Conservation (phyloP, 2,113 vertebrate genomes). For the Hydropotes inermis region DNA sequence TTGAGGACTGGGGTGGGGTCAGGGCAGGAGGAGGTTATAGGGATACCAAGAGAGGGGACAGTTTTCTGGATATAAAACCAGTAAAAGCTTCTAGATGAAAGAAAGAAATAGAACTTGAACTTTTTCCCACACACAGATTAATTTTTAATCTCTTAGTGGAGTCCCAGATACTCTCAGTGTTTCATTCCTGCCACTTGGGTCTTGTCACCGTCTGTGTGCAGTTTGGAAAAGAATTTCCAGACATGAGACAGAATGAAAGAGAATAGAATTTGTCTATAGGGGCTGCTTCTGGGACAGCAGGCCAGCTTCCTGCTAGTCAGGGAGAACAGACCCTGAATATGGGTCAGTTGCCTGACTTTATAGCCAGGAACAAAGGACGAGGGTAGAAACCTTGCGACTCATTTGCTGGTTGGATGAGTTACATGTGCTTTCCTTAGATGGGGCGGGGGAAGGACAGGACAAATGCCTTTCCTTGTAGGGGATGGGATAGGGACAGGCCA, state of each 20-base stretch:
- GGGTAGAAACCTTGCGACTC: not conserved
- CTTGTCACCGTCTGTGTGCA: not conserved
- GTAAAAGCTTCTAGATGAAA: not conserved
- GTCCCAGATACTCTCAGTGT: not conserved
- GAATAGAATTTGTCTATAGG: not conserved
- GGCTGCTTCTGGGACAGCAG: not conserved
- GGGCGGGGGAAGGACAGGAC: not conserved
- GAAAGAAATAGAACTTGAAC: not conserved
- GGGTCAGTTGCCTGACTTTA: not conserved
- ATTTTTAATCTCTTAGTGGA: not conserved
- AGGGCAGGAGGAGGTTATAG: not conserved
- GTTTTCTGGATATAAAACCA: not conserved
- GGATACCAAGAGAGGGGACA: not conserved
- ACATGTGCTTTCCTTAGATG: not conserved
- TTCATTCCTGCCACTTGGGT: not conserved
- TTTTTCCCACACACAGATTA: not conserved
- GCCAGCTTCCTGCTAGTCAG: not conserved
- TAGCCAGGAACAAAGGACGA: not conserved
- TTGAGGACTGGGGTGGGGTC: too few species aligned
- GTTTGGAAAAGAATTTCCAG: not conserved
- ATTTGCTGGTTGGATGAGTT: not conserved
- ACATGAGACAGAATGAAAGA: not conserved
- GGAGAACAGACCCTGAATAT: not conserved
- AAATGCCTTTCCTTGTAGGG: not conserved
- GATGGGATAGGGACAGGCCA: not conserved